Evolutionary conservation across 2,888 invertebrate genomes (phyloP).

Genomic region (Chesias legatella): DNA sequence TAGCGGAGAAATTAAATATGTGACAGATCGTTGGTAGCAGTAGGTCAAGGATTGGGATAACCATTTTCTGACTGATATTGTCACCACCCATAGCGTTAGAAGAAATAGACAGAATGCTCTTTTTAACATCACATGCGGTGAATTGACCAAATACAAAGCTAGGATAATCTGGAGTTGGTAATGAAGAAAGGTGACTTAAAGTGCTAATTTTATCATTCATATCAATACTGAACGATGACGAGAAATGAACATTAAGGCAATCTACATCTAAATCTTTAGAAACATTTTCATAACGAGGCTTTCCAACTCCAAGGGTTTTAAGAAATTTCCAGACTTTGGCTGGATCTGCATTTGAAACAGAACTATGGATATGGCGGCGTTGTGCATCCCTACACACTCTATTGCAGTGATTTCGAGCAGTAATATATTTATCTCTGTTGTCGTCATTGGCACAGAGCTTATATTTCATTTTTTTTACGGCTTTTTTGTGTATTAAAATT

Average conservation of each 20-base stretch:
- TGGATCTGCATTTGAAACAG: background rate
- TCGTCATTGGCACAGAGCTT: too few species aligned
- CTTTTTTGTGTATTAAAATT: too few species aligned
- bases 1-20: background rate
- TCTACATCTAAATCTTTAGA: background rate
- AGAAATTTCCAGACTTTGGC: slow-evolving; percentile 4
- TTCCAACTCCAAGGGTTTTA: background rate
- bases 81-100: slow-evolving; percentile 1
- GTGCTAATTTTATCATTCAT: slow-evolving; percentile 1
- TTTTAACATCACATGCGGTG: slow-evolving; percentile 10
- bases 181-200: slow-evolving; percentile 3
- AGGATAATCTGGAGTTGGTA: slow-evolving; percentile 4
- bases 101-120: slow-evolving; percentile 1
- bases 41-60: background rate
- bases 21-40: background rate
- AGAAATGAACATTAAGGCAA: background rate
- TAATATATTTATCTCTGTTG: too few species aligned
- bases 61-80: background rate
- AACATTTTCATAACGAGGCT: too few species aligned
- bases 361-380: too few species aligned
- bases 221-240: background rate
- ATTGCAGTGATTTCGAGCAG: background rate
- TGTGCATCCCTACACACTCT: too few species aligned
- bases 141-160: background rate
- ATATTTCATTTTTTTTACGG: too few species aligned